Evolutionary conservation across 1,140 invertebrate genomes (phyloP).

Genomic region (Globodera rostochiensis): DNA sequence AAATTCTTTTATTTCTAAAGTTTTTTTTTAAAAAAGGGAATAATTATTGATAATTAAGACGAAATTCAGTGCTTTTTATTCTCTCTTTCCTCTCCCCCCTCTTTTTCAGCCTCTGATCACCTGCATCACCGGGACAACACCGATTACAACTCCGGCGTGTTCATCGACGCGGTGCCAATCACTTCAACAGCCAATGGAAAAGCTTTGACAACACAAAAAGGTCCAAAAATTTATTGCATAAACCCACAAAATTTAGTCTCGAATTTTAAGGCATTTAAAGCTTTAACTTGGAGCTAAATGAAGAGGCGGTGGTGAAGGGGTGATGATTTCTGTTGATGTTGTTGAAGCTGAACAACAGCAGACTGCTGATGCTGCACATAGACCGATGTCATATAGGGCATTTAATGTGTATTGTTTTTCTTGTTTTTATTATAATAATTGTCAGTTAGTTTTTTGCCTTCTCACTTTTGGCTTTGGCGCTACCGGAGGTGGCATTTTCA

Average conservation of each 20-base stretch:
- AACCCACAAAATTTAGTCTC: background rate
- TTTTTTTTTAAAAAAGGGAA: no score
- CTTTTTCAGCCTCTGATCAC: background rate
- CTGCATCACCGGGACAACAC: conserved; percentile 15
- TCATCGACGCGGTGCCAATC: conserved; percentile 27
- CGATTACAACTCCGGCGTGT: conserved; percentile 32
- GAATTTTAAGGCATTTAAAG: background rate
- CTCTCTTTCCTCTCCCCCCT: fast-evolving
- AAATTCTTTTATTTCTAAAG: no score
- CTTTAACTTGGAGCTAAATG: conserved; percentile 31
- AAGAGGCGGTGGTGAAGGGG: conserved; percentile 6
- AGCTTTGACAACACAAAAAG: background rate
- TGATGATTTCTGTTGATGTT: background rate
- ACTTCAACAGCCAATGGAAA: background rate
- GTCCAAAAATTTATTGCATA: background rate
- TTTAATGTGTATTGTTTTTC: background rate
- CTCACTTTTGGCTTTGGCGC: conserved; percentile 43
- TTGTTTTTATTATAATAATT: background rate
- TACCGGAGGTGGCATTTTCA: conserved; percentile 33
- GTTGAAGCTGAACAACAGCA: conserved; percentile 3
- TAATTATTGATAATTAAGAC: no score
- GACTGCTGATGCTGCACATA: background rate
- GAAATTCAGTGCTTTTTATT: no score
- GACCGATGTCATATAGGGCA: background rate
- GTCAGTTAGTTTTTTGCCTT: conserved; percentile 4